phyloP scores from a whole-genome alignment of 2,797 vertebrate species.

The Sitta carolinensis region DNA sequence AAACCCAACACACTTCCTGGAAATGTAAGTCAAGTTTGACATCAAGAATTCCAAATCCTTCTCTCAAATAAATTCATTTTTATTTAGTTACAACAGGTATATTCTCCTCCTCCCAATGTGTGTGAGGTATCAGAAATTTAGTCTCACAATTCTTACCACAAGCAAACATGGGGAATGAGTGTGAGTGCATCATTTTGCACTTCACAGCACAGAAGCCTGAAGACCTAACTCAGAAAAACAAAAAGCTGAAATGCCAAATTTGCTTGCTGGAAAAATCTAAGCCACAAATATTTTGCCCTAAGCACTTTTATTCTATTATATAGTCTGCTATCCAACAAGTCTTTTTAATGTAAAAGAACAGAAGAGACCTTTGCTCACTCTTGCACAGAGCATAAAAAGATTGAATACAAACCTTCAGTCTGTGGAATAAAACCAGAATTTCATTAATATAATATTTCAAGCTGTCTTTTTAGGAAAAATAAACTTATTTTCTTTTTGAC shows the following conservation, averaged over 20 bases:
- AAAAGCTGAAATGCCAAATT: not conserved
- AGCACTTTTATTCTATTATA: not conserved
- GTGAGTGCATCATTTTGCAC: not conserved
- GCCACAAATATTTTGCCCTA: not conserved
- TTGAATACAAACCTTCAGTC: not conserved
- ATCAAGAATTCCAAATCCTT: not conserved
- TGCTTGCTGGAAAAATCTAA: not conserved
- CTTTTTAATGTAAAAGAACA: not conserved
- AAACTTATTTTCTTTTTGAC: not conserved
- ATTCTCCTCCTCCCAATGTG: fast-evolving
- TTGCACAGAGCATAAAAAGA: not conserved
- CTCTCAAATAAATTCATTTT: not conserved
- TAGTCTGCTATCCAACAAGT: not conserved
- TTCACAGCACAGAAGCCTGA: not conserved
- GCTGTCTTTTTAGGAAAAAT: not conserved
- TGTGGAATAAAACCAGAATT: not conserved
- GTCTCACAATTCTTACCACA: not conserved
- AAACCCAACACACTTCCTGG: not conserved
- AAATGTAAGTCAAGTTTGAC: not conserved
- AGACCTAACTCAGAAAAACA: not conserved
- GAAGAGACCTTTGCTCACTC: not conserved
- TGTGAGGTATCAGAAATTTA: not conserved
- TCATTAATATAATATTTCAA: not conserved
- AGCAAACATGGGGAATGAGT: fast-evolving
- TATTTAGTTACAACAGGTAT: not conserved